Base-by-base conservation (phyloP, 2,888 invertebrate species). In the Horisme vitalbata region DNA sequence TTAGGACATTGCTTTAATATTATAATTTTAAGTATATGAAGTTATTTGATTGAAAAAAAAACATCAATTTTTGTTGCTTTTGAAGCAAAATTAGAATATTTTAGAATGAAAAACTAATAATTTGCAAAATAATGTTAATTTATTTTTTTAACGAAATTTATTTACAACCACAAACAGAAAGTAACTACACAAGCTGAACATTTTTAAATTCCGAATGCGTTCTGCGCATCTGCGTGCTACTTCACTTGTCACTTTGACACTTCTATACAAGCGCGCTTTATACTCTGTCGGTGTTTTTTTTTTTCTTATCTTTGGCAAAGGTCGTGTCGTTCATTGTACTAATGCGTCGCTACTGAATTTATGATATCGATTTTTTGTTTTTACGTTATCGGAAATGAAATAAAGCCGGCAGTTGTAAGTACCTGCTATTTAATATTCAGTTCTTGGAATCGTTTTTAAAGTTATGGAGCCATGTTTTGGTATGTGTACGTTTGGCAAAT, bases 211-310 rank as follows among this genome's bases (percentile, higher is more conserved):
- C 70, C 71, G 67, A 64, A 61, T 64, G 63, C 53, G 63, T 61
- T 63, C 53, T 1, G 18, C 61, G 69, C 85, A 83, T 79, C 78
- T 83, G 84, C 80, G 53, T 53, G 70, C 65, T 71, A 60, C 66
- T 55, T 62, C 67, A 68, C 73, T 66, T 79, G 83, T 83, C 84
- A 84, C 60, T 77, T 80, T 82, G 83, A 82, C 84, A 84, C 82
- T 81, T 79, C 69, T 70, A 79, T 76, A 81, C 76, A 69, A 76
- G 79, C 52, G 59, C 45, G 60, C 71, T 75, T 67, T 59, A 47
- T 61, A 52, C 51, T 57, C 45, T 57, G 65, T 61, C 63, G 64
- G 57, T 51, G 52, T 36, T 55, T 55, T 61, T 63, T 41, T 41
- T 53, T 33, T 48, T 49, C 24, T 52, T 55, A 55, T 57, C 54